phyloP scores from a whole-genome alignment of 2,888 invertebrate genomes.

The Macrostomum cliftonense region DNA sequence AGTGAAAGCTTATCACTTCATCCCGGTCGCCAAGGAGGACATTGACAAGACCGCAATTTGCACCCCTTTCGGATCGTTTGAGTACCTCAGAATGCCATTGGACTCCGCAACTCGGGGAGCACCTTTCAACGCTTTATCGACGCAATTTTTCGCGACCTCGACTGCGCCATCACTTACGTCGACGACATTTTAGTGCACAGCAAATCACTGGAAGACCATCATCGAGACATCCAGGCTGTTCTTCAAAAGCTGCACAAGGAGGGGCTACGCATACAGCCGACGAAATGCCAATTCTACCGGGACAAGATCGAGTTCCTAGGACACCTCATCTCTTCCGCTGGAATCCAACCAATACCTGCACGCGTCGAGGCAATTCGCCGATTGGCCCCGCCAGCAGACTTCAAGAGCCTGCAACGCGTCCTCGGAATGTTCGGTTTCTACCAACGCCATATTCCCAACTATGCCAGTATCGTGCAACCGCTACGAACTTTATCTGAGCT shows the following conservation, averaged over 20 bases:
- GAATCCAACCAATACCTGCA: neutral
- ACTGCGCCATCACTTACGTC: neutral
- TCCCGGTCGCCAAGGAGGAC: neutral
- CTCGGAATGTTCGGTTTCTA: conserved; percentile 14
- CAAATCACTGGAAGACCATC: neutral
- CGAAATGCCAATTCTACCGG: conserved; percentile 13
- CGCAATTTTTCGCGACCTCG: neutral
- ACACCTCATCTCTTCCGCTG: neutral
- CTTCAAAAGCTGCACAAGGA: conserved; percentile 1
- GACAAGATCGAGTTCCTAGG: conserved; percentile 1
- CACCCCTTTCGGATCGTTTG: conserved; percentile 6
- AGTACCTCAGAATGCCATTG: conserved; percentile 5
- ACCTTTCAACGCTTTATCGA: conserved; percentile 6
- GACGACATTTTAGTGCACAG: conserved; percentile 4
- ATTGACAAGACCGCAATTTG: conserved; percentile 5
- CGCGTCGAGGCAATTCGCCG: conserved; percentile 9
- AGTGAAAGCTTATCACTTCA: conserved; percentile 4
- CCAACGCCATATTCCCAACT: conserved; percentile 1
- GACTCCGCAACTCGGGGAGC: conserved; percentile 4
- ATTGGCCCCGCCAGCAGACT: conserved; percentile 5
- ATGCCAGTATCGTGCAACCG: no score
- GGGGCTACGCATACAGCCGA: conserved; percentile 1
- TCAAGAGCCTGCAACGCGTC: conserved; percentile 8
- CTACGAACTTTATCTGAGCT: no score
- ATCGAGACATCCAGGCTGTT: neutral